Evolutionary conservation across 2,888 invertebrate species (phyloP), one percentile per base, ranked within the genome.

Genomic region (Adelognathus sp.): DNA sequence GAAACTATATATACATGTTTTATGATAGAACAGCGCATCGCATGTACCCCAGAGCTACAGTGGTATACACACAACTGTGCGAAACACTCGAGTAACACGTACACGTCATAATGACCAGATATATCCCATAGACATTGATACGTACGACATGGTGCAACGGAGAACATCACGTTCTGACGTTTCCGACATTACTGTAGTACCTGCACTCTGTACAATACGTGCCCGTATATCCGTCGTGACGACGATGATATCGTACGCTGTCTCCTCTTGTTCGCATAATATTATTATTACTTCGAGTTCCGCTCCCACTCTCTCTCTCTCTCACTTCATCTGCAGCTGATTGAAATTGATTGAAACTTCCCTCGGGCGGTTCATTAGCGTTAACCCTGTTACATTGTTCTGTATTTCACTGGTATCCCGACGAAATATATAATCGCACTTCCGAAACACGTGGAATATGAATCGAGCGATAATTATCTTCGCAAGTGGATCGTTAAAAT

Each of bases 111-210:
- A 69, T 64, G 31, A 39, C 39, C 63, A 27, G 63, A 33, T 67
- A 69, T 69, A 63, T 56, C 50, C 21, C n/a, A 46, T 11, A 24
- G 64, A 73, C 58, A 78, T 73, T 70, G 69, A 73, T 70, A 69
- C 64, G 50, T 56, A 56, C 73, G 69, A 78, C 73, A 67, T 67
- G 39, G 56, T 41, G 67, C 41, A 36, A 69, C 33, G 18, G 46
- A 58, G 69, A 73, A 73, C 33, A 52, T 56, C 36, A 27, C 63
- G 33, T 52, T 31, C 64, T 70, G 73, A 70, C 63, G 58, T 69
- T 69, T 73, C 73, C 58, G 69, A 50, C 33, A 73, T 50, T 69
- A 39, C 41, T 27, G 36, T 54, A 54, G 39, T 54, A 29, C n/a
- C 67, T 54, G 41, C 52, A 54, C 39, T 29, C 1, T 4, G 50